Percentiles rank a stretch among this genome's conserved stretches.
phyloP scores from a whole-genome alignment of 2,888 invertebrate species.

The Psococerastis gibbosa region DNA sequence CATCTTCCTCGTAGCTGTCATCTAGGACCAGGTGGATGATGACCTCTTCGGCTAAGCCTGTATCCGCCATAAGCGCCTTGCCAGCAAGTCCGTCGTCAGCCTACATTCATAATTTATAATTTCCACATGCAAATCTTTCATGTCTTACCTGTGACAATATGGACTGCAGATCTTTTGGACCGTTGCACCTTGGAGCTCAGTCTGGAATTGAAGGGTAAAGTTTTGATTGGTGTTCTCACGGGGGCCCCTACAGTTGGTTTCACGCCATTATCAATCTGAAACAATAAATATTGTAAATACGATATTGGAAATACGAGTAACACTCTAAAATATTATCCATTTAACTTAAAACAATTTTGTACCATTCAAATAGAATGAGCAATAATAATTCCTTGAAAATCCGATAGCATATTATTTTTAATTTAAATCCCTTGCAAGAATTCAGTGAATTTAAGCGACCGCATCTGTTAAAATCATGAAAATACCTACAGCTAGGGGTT shows the following conservation, averaged over 20 bases:
- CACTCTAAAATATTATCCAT: too few species aligned
- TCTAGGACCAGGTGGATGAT: not conserved
- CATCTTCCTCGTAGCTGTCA: too few species aligned
- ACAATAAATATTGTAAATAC: too few species aligned
- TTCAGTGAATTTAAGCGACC: too few species aligned
- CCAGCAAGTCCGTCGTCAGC: conserved; percentile 64
- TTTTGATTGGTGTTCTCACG: conserved; percentile 4
- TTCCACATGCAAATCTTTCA: conserved; percentile 27
- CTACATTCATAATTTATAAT: conserved; percentile 67
- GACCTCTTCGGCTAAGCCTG: not conserved
- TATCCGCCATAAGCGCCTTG: conserved; percentile 29
- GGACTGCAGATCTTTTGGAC: conserved; percentile 7
- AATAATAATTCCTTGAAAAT: too few species aligned
- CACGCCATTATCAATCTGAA: not conserved
- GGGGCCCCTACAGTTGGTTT: conserved; percentile 5
- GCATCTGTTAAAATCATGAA: too few species aligned
- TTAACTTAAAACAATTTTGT: too few species aligned
- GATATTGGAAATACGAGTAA: too few species aligned
- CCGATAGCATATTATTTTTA: too few species aligned
- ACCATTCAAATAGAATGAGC: too few species aligned
- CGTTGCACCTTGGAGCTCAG: not conserved
- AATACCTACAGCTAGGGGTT: too few species aligned
- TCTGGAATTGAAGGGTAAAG: conserved; percentile 4
- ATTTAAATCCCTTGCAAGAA: too few species aligned
- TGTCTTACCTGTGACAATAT: conserved; percentile 12